Evolutionary conservation across 2,113 vertebrate species (phyloP), one percentile per base, ranked within the genome.

Genomic region (Lepus timidus): DNA sequence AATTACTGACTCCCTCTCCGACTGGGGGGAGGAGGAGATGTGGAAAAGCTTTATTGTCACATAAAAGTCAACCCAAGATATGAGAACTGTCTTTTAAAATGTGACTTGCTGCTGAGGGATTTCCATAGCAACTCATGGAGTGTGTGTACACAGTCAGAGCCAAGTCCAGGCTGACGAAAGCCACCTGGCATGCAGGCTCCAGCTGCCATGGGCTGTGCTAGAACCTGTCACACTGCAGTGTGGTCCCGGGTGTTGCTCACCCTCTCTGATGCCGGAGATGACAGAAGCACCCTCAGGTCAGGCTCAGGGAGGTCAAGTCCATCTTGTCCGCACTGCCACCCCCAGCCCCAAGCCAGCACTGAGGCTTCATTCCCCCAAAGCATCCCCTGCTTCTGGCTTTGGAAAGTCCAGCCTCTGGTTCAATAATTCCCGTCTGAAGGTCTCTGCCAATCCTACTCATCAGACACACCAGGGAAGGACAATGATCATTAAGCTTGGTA

Each of bases 71-170:
- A 93, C 44, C 85, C 74, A 23, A 92, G 92, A 88, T 20, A 84
- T 4, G 44, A 96, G 82, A 93, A 58, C 82, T 61, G 88, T 36
- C 95, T 97, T 88, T 79, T 70, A 31, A 85, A 93, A 92, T 9
- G 70, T 16, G 2, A 92, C 95, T 90, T 51, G 65, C 90, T 33
- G 88, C 76, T 75, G 90, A 88, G 55, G 73, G 62, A 97, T 98
- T 94, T 67, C 98, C 98, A 98, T 97, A 97, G 98, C 98, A 98
- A 98, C 97, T 79, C 89, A 49, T 58, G 79, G 88, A 83, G 93
- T 29, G 44, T 75, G 70, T 88, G 71, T 71, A 62, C 10, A 58
- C 89, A 78, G 49, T 55, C 17, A n/a, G 67, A 61, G 58, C 73
- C 1, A 61, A 62, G 81, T 29, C 91, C 62, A 2, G 84, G 75